Percentiles rank a stretch among this genome's conserved stretches.
Evolutionary conservation across 2,797 vertebrate genomes (phyloP).

Genomic region (Erpetoichthys calabaricus): DNA sequence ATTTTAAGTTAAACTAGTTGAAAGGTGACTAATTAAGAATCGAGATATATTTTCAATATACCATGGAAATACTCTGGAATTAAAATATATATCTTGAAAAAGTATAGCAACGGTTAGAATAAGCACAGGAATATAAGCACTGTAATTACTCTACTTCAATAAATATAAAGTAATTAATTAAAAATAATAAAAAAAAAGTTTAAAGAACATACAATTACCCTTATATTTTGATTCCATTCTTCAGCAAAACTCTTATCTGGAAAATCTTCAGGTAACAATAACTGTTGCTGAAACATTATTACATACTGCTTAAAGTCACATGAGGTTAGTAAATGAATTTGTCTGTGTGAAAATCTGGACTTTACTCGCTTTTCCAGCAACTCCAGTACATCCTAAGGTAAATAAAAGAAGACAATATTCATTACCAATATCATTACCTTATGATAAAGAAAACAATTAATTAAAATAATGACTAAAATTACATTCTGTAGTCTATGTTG

Average conservation of each 20-base stretch:
- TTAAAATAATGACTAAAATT: too few species aligned
- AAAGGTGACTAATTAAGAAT: too few species aligned
- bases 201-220: conserved; percentile 39
- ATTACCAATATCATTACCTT: background rate
- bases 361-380: conserved; percentile 94
- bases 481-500: too few species aligned
- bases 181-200: background rate
- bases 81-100: too few species aligned
- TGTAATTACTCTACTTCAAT: too few species aligned
- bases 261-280: conserved; percentile 59
- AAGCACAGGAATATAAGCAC: too few species aligned
- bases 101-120: too few species aligned
- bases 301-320: conserved; percentile 62
- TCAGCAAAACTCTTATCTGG: conserved; percentile 51
- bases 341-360: conserved; percentile 89
- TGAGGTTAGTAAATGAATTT: conserved; percentile 73
- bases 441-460: conserved; percentile 2
- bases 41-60: too few species aligned
- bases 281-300: conserved; percentile 52
- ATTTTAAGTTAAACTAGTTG: too few species aligned
- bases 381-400: conserved; percentile 77
- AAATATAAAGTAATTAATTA: too few species aligned
- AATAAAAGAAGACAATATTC: background rate
- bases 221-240: conserved; percentile 67
- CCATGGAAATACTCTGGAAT: too few species aligned